These are phyloP conservation scores for Pseudoatta argentina DNA, from an alignment of 1,140 invertebrate genomes.

Conservation along the genomic window DNA sequence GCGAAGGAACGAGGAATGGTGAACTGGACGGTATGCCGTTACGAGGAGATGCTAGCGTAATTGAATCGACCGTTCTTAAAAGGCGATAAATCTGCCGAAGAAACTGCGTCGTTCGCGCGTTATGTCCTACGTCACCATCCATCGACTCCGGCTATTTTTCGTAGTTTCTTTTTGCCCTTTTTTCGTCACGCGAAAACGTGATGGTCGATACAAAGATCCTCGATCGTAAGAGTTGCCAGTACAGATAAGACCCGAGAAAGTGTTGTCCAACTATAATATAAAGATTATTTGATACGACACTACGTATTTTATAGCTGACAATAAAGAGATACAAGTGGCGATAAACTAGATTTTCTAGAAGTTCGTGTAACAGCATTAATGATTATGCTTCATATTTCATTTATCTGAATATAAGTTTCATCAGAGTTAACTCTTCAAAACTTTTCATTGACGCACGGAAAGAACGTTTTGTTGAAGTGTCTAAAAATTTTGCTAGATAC, in stretches of 20 bases:
- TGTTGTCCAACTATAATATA: neutral
- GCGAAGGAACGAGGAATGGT: conserved; percentile 21
- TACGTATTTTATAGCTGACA: neutral
- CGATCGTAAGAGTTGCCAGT: conserved; percentile 22
- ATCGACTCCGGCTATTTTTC: conserved; percentile 56
- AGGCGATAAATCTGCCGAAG: conserved; percentile 70
- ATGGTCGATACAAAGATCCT: conserved; percentile 56
- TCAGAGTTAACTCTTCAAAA: neutral
- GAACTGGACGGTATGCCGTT: conserved; percentile 43
- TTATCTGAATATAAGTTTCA: neutral
- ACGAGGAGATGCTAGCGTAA: conserved; percentile 61
- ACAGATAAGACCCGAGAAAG: neutral
- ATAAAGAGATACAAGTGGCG: neutral
- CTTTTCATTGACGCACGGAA: neutral
- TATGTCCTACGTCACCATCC: conserved; percentile 63
- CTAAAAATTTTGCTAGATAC: no score
- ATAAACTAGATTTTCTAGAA: neutral
- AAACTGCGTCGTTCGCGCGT: conserved; percentile 41
- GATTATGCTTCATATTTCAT: neutral
- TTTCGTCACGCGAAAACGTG: conserved; percentile 47
- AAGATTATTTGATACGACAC: neutral
- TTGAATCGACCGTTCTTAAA: conserved; percentile 74
- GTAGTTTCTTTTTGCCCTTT: neutral
- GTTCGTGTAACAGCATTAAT: neutral
- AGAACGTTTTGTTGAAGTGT: no score